Base-by-base conservation (phyloP, 2,888 invertebrate genomes). In the Lasioglossum morio region DNA sequence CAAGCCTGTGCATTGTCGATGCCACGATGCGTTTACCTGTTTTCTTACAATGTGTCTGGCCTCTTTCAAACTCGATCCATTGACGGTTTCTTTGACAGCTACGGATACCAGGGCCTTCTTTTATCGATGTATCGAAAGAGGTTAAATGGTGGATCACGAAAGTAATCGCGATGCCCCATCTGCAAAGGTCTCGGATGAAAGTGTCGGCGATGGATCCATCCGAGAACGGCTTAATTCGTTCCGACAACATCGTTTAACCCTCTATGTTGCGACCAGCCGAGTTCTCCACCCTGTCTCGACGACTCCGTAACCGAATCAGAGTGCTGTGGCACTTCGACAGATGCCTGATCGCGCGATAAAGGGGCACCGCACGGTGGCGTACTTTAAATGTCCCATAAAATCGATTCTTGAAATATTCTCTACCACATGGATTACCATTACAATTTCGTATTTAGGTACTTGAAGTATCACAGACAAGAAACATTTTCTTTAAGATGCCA, bases 271-370 rank as follows among this genome's bases (percentile, higher is more conserved):
- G 48, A 8, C n/a, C 10, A 23, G 23, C 10, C 43, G 12, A n/a
- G 43, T 19, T n/a, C 46, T 30, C 34, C 37, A 27, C 34, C 27
- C 34, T 8, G 53, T 79, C 79, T 81, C 86, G 87, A 77, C 92
- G 88, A 88, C 85, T 89, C 85, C 82, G 82, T 85, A 87, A 88
- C 85, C 70, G 89, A 90, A 86, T 91, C 87, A 90, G 34, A 83
- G 73, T 79, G 88, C 72, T 86, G 88, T 63, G 79, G 79, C 91
- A 82, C 78, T 90, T 87, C 69, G 89, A 84, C 93, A 93, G 93
- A 93, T 93, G 93, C 88, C 78, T 90, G 93, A 93, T 93, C 85
- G 76, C 57, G 57, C 80, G 93, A 93, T 93, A 93, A 93, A 23
- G 16, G 1, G 63, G 1, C 63, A 30, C 63, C 30, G 53, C 53